Conservation (phyloP, 1,140 invertebrate genomes). For the Drepana arcuata region DNA sequence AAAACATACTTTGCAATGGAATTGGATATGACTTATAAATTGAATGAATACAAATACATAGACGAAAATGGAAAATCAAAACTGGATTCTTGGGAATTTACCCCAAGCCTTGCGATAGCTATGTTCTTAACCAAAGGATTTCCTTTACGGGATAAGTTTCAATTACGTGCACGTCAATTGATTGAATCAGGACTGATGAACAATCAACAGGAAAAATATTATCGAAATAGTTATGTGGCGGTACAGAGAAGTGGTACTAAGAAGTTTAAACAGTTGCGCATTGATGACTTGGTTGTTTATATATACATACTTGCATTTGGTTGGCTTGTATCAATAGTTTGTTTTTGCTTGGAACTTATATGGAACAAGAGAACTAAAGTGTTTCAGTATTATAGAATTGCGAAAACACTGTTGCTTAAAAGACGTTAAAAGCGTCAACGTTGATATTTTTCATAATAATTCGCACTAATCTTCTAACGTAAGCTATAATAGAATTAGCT, state of each 20-base stretch:
- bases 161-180: constrained; percentile 13
- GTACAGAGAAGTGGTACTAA: constrained; percentile 5
- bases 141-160: constrained; percentile 16
- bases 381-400: too few species aligned
- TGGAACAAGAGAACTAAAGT: constrained; percentile 1
- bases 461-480: too few species aligned
- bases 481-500: too few species aligned
- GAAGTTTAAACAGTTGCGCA: constrained; percentile 9
- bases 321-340: constrained; percentile 10
- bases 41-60: constrained; percentile 24
- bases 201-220: constrained; percentile 9
- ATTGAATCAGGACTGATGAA: constrained; percentile 24
- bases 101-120: constrained; percentile 9
- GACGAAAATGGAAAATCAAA: constrained; percentile 23
- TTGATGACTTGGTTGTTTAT: constrained; percentile 21
- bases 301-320: constrained; percentile 17
- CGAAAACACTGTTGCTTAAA: too few species aligned
- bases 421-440: too few species aligned
- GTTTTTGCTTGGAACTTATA: constrained; percentile 14
- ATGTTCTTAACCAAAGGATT: constrained; percentile 24
- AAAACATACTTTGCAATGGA: constrained; percentile 24
- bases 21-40: constrained; percentile 23
- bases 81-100: constrained; percentile 21
- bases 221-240: constrained; percentile 7
- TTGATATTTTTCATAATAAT: too few species aligned